Evolutionary conservation across 2,113 vertebrate species (phyloP), one percentile per base, ranked within the genome.

Genomic region (Cinclus mexicanus): DNA sequence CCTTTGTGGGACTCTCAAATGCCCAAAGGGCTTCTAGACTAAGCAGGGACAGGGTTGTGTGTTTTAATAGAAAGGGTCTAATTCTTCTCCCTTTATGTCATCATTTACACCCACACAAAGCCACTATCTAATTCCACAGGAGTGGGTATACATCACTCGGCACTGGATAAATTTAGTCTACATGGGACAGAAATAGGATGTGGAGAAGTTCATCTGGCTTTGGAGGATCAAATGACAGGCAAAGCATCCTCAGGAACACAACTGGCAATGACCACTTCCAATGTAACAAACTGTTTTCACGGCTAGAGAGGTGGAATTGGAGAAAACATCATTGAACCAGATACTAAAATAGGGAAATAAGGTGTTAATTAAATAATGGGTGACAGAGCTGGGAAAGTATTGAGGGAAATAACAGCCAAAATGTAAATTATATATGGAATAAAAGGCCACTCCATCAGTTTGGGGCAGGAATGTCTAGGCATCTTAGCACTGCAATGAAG

Each of bases 91-190:
- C 4, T 2, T 81, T 33, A 5, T 71, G 70, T 49, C 83, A 67
- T 67, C 80, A 18, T 33, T 67, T 17, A 74, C 64, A 6, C 68
- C 93, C 77, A 83, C 87, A 95, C 79, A 94, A 97, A 97, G 93
- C 39, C 25, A 39, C 91, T 74, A 81, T 91, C 83, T 61, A 64
- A 59, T 94, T 78, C 56, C 67, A 60, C 44, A 82, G 91, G 17
- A 42, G 76, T 7, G 69, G 56, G 31, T 4, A 59, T 17, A 11
- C 83, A 50, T 89, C 91, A 68, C 64, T 84, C 68, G 0, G 42
- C 72, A 49, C 33, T 1, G 68, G 93, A 60, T 95, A 87, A 75
- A 67, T 92, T 81, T 93, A 93, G 94, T 25, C 53, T 9, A 3
- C 10, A 1, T 0, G 31, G 46, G 91, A 90, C 90, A 90, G 24